phyloP scores from a whole-genome alignment of 2,113 vertebrate genomes.

The Peucedramus taeniatus region DNA sequence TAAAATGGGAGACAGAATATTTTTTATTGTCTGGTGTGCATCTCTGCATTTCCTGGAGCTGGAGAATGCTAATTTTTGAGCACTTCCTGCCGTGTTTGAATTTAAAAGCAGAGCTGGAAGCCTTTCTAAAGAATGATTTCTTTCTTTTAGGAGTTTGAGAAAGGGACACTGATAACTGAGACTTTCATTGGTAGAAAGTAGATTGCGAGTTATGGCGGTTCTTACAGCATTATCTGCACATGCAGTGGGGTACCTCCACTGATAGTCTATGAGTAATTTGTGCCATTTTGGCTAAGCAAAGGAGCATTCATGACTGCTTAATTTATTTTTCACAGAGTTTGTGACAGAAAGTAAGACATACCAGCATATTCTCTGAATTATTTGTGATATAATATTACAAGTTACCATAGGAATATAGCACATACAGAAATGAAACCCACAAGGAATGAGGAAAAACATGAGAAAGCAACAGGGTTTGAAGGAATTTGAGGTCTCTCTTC shows the following conservation, averaged over 20 bases:
- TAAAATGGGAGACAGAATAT: neutral
- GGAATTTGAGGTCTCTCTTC: neutral
- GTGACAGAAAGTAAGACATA: neutral
- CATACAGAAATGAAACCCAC: neutral
- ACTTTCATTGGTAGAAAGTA: neutral
- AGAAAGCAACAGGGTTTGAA: neutral
- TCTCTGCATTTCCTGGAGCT: neutral
- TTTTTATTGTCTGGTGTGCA: neutral
- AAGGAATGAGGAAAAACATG: neutral
- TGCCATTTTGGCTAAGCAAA: neutral
- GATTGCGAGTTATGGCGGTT: neutral
- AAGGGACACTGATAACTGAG: neutral
- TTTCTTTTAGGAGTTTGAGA: neutral
- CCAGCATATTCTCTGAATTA: neutral
- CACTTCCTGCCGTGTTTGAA: neutral
- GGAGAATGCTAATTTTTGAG: neutral
- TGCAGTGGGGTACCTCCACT: neutral
- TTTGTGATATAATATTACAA: neutral
- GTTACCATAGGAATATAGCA: neutral
- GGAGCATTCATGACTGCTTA: neutral
- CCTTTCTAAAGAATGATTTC: neutral
- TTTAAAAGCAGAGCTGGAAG: neutral
- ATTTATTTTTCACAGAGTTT: neutral
- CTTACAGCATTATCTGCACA: neutral
- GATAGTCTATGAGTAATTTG: neutral